Evolutionary conservation across 2,113 vertebrate species (phyloP), one percentile per base, ranked within the genome.

Genomic region (Gnathonemus longibarbis): DNA sequence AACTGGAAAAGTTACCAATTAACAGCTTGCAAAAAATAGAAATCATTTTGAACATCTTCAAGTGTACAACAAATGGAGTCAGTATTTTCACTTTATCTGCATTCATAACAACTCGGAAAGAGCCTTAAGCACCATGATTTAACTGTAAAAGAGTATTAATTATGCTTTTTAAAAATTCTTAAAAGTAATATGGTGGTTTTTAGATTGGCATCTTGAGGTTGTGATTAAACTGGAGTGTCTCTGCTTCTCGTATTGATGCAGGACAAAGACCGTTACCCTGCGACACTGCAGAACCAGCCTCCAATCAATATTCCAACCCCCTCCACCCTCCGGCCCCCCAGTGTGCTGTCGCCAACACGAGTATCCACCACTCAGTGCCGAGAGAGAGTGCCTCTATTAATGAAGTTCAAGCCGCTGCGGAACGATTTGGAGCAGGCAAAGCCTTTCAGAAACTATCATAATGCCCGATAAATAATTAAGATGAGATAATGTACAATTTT

Each of bases 401-500:
- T 87, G n/a, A 52, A 87, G 83, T 48, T 84, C 24, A 46, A 84
- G 8, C 42, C 24, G n/a, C 46, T 84, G 83, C 19, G 45, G 45
- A 48, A 48, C 8, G 83, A 84, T 84, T n/a, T 5, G 83, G 83
- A 84, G 21, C 39, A 19, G 80, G 80, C 39, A 48, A 84, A 84
- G 83, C 83, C 42, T 48, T 48, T 84, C 83, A 84, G 21, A 84
- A 84, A 46, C 42, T 48, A 84, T 84, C 39, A 48, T 48, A 84
- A 84, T 84, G 83, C 83, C 42, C 19, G 1, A 46, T 84, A 84
- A 84, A 46, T 84, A 84, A 84, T 84, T 48, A 84, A 48, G 19
- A 84, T 24, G 83, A 39, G 80, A 84, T 48, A 84, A 48, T 84
- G 83, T 84, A 48, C 83, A 84, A 84, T 84, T 84, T 84, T 84